Conservation (phyloP, 2,888 invertebrate genomes). For the Drosophila imparisetae region DNA sequence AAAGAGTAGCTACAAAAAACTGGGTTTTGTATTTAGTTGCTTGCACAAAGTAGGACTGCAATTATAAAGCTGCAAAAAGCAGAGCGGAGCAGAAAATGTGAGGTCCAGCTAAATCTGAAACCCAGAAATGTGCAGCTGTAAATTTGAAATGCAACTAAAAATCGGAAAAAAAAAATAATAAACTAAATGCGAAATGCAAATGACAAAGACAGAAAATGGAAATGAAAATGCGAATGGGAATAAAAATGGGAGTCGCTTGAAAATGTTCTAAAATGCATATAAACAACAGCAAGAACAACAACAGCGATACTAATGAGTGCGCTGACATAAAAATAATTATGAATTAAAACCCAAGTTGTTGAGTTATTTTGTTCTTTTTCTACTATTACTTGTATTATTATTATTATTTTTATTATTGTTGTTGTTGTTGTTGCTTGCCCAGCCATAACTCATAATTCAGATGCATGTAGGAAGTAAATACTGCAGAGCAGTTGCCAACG, state of each 20-base stretch:
- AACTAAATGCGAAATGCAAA: conserved; percentile 48
- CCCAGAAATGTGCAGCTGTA: conserved; percentile 50
- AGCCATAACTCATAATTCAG: conserved; percentile 68
- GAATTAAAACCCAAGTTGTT: conserved; percentile 74
- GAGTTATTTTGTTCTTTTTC: conserved; percentile 34
- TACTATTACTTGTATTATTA: conserved; percentile 20
- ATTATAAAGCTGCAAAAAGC: conserved; percentile 56
- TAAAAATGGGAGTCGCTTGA: conserved; percentile 29
- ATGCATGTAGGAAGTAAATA: conserved; percentile 70
- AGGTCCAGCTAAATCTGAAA: conserved; percentile 51
- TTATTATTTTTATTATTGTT: conserved; percentile 24
- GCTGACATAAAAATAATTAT: conserved; percentile 79
- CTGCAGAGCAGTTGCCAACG: conserved; percentile 70
- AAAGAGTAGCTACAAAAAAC: conserved; percentile 7
- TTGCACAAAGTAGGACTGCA: conserved; percentile 32
- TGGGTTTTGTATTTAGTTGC: conserved; percentile 6
- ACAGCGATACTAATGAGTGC: conserved; percentile 68
- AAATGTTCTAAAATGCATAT: conserved; percentile 33
- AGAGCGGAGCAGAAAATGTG: conserved; percentile 53
- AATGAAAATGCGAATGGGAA: conserved; percentile 21
- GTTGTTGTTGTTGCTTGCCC: conserved; percentile 14
- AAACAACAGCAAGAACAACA: conserved; percentile 23
- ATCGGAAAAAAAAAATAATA: conserved; percentile 12
- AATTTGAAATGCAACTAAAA: conserved; percentile 52
- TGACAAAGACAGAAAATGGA: conserved; percentile 59